Conservation (phyloP, 2,113 vertebrate genomes). For the Candoia aspera region DNA sequence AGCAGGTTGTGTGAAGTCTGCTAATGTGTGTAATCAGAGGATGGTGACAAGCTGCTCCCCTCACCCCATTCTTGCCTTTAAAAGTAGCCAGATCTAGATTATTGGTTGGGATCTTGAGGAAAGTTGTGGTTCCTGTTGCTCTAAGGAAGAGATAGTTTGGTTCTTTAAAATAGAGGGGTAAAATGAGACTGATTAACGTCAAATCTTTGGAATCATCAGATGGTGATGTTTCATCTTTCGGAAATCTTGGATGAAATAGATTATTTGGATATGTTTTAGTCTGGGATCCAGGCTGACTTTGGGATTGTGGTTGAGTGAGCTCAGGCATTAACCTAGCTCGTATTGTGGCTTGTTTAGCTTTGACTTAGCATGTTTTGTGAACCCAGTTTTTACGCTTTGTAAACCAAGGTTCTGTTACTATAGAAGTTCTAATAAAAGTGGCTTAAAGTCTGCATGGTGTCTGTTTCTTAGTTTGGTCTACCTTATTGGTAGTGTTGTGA, state of each 20-base stretch:
- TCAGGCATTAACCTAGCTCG: neutral
- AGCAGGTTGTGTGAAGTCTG: neutral
- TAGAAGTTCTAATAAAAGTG: neutral
- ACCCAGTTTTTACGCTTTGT: neutral
- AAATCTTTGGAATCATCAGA: neutral
- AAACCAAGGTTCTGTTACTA: neutral
- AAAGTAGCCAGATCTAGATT: neutral
- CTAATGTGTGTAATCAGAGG: neutral
- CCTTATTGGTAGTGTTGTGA: too few relatives aligned
- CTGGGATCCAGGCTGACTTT: neutral
- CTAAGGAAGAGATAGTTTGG: neutral
- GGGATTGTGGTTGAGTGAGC: neutral
- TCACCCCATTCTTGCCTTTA: too few relatives aligned
- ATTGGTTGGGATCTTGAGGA: neutral
- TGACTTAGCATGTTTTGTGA: neutral
- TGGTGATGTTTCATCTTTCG: neutral
- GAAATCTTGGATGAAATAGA: neutral
- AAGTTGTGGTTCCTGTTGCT: too few relatives aligned
- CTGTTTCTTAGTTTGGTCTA: neutral
- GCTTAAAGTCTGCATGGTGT: neutral
- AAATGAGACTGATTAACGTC: neutral
- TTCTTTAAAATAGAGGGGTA: neutral
- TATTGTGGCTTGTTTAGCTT: neutral
- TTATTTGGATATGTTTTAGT: neutral
- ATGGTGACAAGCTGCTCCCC: neutral